Conservation (phyloP, 2,797 vertebrate genomes). For the Lutjanus campechanus region DNA sequence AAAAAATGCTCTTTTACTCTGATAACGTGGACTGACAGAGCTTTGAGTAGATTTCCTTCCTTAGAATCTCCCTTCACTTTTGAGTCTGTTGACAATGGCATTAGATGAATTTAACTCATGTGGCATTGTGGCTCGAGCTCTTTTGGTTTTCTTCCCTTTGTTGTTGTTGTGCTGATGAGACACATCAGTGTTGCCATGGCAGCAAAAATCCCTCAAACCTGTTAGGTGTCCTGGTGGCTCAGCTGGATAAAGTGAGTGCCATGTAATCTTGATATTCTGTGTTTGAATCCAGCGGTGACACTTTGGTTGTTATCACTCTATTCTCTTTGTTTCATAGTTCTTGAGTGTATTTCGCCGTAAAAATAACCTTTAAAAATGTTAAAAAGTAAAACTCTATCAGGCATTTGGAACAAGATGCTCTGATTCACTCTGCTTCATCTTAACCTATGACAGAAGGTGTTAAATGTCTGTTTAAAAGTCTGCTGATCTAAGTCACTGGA, state of each 20-base stretch:
- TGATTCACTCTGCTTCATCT: background rate
- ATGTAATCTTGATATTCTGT: constrained; percentile 59
- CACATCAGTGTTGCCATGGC: constrained; percentile 62
- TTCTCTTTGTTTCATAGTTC: constrained; percentile 8
- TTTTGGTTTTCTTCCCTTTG: constrained; percentile 38
- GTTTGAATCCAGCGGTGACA: constrained; percentile 54
- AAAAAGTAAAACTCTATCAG: constrained; percentile 4
- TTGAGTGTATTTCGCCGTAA: constrained; percentile 14
- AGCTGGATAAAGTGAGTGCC: constrained; percentile 62
- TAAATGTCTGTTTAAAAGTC: background rate
- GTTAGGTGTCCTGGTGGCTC: constrained; percentile 60
- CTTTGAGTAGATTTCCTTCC: constrained; percentile 36
- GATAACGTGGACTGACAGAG: constrained; percentile 31
- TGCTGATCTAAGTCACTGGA: background rate
- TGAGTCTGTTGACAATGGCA: constrained; percentile 47
- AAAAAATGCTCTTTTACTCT: constrained; percentile 15
- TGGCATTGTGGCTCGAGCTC: constrained; percentile 30
- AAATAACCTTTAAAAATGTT: constrained; percentile 14
- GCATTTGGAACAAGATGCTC: background rate
- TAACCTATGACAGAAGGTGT: background rate
- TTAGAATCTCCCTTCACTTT: constrained; percentile 27
- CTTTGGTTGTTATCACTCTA: constrained; percentile 37
- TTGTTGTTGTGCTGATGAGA: constrained; percentile 40
- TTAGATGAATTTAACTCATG: constrained; percentile 43
- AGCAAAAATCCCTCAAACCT: constrained; percentile 60